Percentiles rank a stretch among this genome's conserved stretches.
Evolutionary conservation across 2,113 vertebrate species (phyloP).

Genomic region (Indri indri): DNA sequence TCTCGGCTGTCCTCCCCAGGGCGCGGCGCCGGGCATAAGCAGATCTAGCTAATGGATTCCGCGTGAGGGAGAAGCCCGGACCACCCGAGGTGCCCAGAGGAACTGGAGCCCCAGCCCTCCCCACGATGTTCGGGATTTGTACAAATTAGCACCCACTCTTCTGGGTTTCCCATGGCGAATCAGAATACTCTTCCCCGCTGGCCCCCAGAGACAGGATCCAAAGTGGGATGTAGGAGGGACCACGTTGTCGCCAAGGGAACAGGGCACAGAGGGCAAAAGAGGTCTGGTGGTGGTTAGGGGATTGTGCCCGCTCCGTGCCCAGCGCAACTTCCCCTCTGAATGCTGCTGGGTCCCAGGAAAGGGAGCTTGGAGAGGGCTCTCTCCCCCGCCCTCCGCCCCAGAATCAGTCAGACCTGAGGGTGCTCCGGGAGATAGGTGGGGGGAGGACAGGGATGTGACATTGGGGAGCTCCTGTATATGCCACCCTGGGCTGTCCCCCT

Average conservation of each 20-base stretch:
- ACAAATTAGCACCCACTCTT: background rate
- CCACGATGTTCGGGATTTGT: background rate
- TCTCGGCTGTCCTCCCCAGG: background rate
- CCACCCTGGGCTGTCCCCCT: background rate
- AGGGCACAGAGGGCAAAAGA: background rate
- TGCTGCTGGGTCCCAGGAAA: background rate
- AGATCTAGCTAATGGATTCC: too few species aligned
- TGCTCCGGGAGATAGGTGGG: background rate
- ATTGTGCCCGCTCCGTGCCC: background rate
- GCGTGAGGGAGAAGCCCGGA: accelerated
- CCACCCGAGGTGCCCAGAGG: accelerated
- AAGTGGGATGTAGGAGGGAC: background rate
- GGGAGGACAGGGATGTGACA: background rate
- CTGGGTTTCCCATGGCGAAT: background rate
- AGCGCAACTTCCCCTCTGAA: background rate
- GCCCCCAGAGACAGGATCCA: background rate
- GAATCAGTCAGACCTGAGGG: background rate
- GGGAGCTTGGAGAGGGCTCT: background rate
- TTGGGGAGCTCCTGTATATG: background rate
- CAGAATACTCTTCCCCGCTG: background rate
- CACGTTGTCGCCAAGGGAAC: accelerated
- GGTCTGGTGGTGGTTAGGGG: background rate
- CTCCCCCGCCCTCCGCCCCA: too few species aligned
- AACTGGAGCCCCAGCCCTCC: background rate
- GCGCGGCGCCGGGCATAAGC: background rate